Percentiles rank a stretch among this genome's conserved stretches.
Evolutionary conservation across 2,888 invertebrate species (phyloP).

Genomic region (Dorcus parallelipipedus): DNA sequence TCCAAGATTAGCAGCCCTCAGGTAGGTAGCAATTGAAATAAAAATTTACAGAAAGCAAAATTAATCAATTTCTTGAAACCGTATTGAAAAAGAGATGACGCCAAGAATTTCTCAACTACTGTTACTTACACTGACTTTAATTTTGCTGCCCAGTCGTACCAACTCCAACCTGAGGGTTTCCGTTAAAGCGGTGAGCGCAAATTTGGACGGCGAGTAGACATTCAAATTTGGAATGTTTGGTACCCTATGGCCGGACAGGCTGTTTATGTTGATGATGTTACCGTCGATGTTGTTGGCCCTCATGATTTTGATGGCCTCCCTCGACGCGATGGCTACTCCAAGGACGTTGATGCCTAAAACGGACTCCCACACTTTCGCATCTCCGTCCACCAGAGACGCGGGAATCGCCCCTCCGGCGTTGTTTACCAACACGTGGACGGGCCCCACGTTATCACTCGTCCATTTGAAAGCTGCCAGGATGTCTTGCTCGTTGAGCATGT

Average conservation of each 20-base stretch:
- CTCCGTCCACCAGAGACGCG: conserved; percentile 6
- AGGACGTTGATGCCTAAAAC: conserved; percentile 14
- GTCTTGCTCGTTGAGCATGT: too few species aligned
- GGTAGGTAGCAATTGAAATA: too few species aligned
- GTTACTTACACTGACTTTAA: conserved; percentile 10
- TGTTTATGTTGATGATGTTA: conserved; percentile 37
- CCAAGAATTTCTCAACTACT: too few species aligned
- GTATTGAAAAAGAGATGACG: too few species aligned
- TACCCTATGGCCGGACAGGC: conserved; percentile 33
- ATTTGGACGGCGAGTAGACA: conserved; percentile 27
- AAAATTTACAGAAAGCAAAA: too few species aligned
- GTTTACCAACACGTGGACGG: too few species aligned
- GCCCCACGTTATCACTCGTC: too few species aligned
- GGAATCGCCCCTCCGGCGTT: too few species aligned
- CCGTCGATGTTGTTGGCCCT: conserved; percentile 31
- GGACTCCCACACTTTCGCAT: conserved; percentile 7
- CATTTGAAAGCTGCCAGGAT: too few species aligned
- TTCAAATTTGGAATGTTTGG: conserved; percentile 26
- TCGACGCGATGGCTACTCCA: conserved; percentile 25
- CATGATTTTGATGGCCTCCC: conserved; percentile 36
- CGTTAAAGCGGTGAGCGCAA: conserved; percentile 27
- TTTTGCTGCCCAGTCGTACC: conserved; percentile 11
- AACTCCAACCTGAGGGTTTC: conserved; percentile 24
- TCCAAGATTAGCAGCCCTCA: too few species aligned
- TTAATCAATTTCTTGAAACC: too few species aligned